Percentiles rank a stretch among this genome's conserved stretches.
Conservation (phyloP, 2,113 vertebrate genomes). For the Forbesichthys papilliferus region DNA sequence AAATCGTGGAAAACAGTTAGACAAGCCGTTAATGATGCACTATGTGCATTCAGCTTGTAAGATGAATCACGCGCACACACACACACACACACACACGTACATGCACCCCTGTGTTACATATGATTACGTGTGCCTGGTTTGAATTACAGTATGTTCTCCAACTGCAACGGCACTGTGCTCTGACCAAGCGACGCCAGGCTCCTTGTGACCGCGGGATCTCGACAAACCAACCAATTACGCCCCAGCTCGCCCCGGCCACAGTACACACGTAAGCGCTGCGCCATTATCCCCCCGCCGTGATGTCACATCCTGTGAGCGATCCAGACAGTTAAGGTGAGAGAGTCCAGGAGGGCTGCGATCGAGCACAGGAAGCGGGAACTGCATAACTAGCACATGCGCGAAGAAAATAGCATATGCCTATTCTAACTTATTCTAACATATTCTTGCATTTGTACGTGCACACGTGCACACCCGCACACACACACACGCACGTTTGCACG, state of each 20-base stretch:
- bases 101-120: background rate
- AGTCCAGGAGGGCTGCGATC: slow-evolving; percentile 28
- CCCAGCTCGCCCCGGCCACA: slow-evolving; percentile 42
- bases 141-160: slow-evolving; percentile 47
- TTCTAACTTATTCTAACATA: slow-evolving; percentile 1
- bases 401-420: slow-evolving; percentile 7
- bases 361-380: background rate
- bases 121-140: slow-evolving; percentile 32
- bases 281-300: slow-evolving; percentile 42
- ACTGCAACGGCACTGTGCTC: slow-evolving; percentile 40
- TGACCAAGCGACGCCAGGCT: slow-evolving; percentile 42
- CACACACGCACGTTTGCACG: background rate
- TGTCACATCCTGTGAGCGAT: slow-evolving; percentile 57
- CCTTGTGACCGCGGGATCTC: slow-evolving; percentile 26
- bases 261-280: slow-evolving; percentile 46
- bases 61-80: slow-evolving; percentile 38
- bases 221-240: slow-evolving; percentile 54
- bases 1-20: slow-evolving; percentile 7
- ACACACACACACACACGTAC: slow-evolving; percentile 5
- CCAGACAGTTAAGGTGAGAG: slow-evolving; percentile 48
- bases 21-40: slow-evolving; percentile 52
- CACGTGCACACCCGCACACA: background rate
- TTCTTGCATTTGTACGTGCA: background rate
- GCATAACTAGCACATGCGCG: no score
- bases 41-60: slow-evolving; percentile 36